A percentile compares a stretch with the other conserved stretches of the same genome.
Conservation (phyloP, 2,113 vertebrate genomes). For the Eubucco bourcierii region DNA sequence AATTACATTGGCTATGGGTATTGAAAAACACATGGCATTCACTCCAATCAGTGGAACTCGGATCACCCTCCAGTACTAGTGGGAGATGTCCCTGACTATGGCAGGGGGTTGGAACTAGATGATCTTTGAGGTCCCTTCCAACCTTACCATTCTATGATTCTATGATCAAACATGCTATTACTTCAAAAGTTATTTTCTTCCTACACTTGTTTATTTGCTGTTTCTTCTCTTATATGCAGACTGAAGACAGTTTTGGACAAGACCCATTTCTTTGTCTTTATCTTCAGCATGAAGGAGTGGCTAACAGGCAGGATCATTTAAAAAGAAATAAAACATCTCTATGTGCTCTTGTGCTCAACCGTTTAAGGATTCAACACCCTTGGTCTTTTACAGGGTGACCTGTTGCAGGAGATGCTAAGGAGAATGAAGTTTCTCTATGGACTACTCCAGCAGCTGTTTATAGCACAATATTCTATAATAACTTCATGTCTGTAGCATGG, state of each 20-base stretch:
- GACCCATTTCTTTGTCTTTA: background rate
- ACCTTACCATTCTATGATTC: no score
- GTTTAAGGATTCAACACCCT: background rate
- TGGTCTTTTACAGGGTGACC: background rate
- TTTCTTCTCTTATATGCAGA: background rate
- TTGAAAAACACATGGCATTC: background rate
- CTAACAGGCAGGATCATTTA: background rate
- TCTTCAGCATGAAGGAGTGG: background rate
- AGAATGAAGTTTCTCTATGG: background rate
- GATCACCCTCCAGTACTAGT: no score
- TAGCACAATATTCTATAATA: background rate
- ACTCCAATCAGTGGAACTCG: background rate
- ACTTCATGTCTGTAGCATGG: background rate
- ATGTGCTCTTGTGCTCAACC: background rate
- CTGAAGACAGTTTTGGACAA: background rate
- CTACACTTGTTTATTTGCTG: background rate
- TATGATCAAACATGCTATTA: background rate
- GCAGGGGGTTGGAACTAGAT: no score
- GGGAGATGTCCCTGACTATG: no score
- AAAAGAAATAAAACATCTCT: background rate
- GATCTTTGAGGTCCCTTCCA: no score
- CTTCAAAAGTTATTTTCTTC: background rate
- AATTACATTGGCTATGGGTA: accelerated
- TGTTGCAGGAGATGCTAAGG: background rate
- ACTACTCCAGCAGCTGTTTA: slow-evolving; percentile 11